These are phyloP conservation scores for Rosalia funebris DNA, from an alignment of 2,888 invertebrate species.

Conservation along the genomic window DNA sequence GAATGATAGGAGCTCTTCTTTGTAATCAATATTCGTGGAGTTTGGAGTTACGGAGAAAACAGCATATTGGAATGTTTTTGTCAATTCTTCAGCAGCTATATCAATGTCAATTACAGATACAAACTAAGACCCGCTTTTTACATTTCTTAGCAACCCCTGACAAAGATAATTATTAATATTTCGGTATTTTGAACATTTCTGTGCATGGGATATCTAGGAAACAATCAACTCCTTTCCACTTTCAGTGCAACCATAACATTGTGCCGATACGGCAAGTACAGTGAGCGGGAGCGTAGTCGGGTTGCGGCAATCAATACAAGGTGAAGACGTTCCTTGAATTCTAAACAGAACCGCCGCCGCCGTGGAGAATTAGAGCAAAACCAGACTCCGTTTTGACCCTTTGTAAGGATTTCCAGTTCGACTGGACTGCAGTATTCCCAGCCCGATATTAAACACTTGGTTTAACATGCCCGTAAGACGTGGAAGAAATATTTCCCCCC, in stretches of 20 bases:
- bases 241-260: constrained; percentile 17
- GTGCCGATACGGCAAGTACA: constrained; percentile 14
- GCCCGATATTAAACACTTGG: constrained; percentile 17
- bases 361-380: constrained; percentile 43
- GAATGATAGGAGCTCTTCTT: too few relatives aligned
- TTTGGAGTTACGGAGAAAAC: too few relatives aligned
- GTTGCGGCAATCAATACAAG: constrained; percentile 74
- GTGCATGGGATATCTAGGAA: too few relatives aligned
- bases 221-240: too few relatives aligned
- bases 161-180: too few relatives aligned
- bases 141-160: too few relatives aligned
- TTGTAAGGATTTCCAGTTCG: constrained; percentile 9
- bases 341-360: constrained; percentile 64
- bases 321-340: constrained; percentile 71
- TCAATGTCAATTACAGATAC: too few relatives aligned
- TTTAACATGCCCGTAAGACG: not conserved
- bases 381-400: constrained; percentile 37
- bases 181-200: too few relatives aligned
- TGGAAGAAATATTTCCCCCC: not conserved
- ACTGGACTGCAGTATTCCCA: constrained; percentile 28
- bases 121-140: too few relatives aligned
- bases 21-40: too few relatives aligned
- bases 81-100: too few relatives aligned
- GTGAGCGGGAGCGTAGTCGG: constrained; percentile 38
- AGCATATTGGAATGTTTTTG: too few relatives aligned